Percentiles rank a stretch among this genome's conserved stretches.
Conservation (phyloP, 2,888 invertebrate species). For the Melieria picta region DNA sequence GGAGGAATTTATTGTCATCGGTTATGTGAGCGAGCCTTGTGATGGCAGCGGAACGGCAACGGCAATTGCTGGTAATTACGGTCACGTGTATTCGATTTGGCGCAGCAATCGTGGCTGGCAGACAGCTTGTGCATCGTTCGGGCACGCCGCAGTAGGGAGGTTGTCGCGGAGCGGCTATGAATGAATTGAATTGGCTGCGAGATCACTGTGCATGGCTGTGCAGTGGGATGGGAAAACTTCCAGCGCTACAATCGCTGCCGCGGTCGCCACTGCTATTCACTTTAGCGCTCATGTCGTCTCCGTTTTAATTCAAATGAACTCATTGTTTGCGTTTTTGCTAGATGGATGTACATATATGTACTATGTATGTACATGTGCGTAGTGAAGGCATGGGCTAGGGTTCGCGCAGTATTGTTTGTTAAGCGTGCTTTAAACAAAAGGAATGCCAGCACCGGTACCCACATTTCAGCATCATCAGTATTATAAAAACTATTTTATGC, state of each 20-base stretch:
- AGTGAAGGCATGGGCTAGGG: not conserved
- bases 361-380: not conserved
- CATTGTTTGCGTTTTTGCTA: not conserved
- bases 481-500: not conserved
- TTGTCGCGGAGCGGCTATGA: not conserved
- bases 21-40: not conserved
- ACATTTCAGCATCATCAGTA: too few species aligned
- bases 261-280: not conserved
- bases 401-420: too few species aligned
- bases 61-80: constrained; percentile 31
- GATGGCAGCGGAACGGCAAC: constrained; percentile 13
- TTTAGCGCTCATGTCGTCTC: too few species aligned
- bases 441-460: too few species aligned
- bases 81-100: constrained; percentile 41
- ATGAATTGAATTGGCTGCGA: not conserved
- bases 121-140: too few species aligned
- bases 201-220: not conserved
- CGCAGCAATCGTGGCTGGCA: constrained; percentile 11
- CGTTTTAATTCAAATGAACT: too few species aligned
- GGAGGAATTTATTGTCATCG: too few species aligned
- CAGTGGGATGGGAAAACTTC: not conserved
- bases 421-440: too few species aligned
- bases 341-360: not conserved
- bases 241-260: not conserved
- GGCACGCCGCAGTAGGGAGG: not conserved